Evolutionary conservation across 2,888 invertebrate genomes (phyloP).

Genomic region (Exephanes ischioxanthus): DNA sequence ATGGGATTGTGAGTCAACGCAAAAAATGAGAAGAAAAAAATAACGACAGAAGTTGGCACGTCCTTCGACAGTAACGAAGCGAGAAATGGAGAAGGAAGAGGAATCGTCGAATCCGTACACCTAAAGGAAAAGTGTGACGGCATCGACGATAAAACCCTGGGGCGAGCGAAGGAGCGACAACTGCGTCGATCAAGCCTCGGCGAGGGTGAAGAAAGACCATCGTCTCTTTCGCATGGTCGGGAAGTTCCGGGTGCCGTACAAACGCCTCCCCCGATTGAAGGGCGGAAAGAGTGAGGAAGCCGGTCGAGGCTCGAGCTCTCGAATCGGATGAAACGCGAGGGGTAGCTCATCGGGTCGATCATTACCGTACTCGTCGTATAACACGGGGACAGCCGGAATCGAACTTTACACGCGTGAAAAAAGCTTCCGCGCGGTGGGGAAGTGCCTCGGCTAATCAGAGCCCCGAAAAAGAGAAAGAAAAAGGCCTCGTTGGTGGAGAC

Average conservation of each 20-base stretch:
- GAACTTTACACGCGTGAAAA: conserved; percentile 60
- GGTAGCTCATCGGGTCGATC: conserved; percentile 56
- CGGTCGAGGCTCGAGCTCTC: conserved; percentile 23
- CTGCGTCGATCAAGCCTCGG: conserved; percentile 58
- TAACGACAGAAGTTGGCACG: conserved; percentile 16
- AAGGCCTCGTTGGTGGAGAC: not conserved
- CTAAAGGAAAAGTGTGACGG: conserved; percentile 42
- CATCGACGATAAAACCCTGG: conserved; percentile 43
- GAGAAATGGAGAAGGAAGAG: conserved; percentile 17
- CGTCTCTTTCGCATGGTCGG: conserved; percentile 17
- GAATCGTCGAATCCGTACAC: conserved; percentile 33
- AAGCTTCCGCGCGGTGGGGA: conserved; percentile 11
- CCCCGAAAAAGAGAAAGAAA: not conserved
- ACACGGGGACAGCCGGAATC: conserved; percentile 49
- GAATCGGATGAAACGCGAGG: conserved; percentile 48
- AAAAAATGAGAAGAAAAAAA: conserved; percentile 1
- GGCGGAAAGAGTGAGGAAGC: conserved; percentile 32
- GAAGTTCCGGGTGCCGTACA: conserved; percentile 49
- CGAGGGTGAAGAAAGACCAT: conserved; percentile 50
- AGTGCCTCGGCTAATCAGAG: not conserved
- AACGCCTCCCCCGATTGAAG: conserved; percentile 5
- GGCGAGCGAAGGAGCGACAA: conserved; percentile 51
- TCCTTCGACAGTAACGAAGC: conserved; percentile 47
- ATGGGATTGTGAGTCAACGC: not conserved
- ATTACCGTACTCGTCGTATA: conserved; percentile 57